Conservation (phyloP, 2,888 invertebrate species). For the Orthosia gothica region DNA sequence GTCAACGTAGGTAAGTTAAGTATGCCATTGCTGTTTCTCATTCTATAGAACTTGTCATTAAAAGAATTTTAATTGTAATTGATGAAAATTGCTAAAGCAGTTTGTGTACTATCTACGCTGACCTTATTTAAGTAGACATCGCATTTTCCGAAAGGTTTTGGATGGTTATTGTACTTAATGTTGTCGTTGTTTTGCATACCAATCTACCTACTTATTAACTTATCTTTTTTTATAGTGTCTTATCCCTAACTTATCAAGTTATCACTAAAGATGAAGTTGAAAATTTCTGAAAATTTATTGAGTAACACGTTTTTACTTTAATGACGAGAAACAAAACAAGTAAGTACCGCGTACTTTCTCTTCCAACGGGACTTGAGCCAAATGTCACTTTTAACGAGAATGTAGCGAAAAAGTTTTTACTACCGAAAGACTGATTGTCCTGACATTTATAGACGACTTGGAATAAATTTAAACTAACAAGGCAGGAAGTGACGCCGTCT, state of each 20-base stretch:
- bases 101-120: not conserved
- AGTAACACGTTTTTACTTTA: constrained; percentile 13
- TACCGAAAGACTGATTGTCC: constrained; percentile 39
- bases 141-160: constrained; percentile 24
- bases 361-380: constrained; percentile 55
- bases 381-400: constrained; percentile 60
- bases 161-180: constrained; percentile 13
- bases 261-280: not conserved
- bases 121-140: constrained; percentile 1
- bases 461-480: constrained; percentile 65
- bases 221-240: not conserved
- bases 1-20: too few relatives aligned
- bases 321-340: constrained; percentile 34
- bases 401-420: constrained; percentile 47
- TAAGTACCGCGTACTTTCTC: constrained; percentile 60
- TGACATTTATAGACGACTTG: constrained; percentile 34
- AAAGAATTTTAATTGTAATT: not conserved
- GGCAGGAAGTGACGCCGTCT: constrained; percentile 85
- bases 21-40: not conserved
- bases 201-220: not conserved
- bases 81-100: not conserved
- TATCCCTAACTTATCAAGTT: not conserved
- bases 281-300: constrained; percentile 3
- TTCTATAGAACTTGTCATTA: not conserved
- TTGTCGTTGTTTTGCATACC: not conserved